Conservation (phyloP, 2,888 invertebrate species). For the Orthosia gracilis region DNA sequence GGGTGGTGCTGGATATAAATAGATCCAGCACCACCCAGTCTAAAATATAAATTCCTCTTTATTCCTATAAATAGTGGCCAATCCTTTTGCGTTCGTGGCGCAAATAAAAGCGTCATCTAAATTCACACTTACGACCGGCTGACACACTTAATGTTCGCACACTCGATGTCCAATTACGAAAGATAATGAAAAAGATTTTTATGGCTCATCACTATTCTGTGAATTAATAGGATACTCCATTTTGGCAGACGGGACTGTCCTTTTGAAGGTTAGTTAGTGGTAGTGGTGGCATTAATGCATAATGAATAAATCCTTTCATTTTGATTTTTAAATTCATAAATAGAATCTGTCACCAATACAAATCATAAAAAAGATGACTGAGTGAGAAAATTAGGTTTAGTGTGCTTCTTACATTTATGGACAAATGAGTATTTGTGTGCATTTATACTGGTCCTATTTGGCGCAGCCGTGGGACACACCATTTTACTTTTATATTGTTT, state of each 20-base stretch:
- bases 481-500: too few species aligned
- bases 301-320: not conserved
- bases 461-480: too few species aligned
- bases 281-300: not conserved
- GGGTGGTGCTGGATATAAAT: too few species aligned
- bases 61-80: conserved; percentile 42
- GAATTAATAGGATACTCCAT: not conserved
- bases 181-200: conserved; percentile 70
- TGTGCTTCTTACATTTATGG: too few species aligned
- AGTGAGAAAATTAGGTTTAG: too few species aligned
- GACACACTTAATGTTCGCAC: conserved; percentile 75
- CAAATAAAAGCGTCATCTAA: conserved; percentile 81
- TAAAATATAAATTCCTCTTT: conserved; percentile 34
- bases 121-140: conserved; percentile 68
- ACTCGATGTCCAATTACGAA: conserved; percentile 76
- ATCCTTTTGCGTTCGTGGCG: conserved; percentile 54
- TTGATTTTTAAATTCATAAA: too few species aligned
- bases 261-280: not conserved
- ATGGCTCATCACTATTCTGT: conserved; percentile 18
- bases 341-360: too few species aligned
- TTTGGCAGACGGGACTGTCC: not conserved
- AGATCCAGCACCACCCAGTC: too few species aligned
- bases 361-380: too few species aligned
- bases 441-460: too few species aligned
- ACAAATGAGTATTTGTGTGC: too few species aligned